Evolutionary conservation across 1,140 invertebrate genomes (phyloP), one percentile per base, ranked within the genome.

Genomic region (Oedothorax gibbosus): DNA sequence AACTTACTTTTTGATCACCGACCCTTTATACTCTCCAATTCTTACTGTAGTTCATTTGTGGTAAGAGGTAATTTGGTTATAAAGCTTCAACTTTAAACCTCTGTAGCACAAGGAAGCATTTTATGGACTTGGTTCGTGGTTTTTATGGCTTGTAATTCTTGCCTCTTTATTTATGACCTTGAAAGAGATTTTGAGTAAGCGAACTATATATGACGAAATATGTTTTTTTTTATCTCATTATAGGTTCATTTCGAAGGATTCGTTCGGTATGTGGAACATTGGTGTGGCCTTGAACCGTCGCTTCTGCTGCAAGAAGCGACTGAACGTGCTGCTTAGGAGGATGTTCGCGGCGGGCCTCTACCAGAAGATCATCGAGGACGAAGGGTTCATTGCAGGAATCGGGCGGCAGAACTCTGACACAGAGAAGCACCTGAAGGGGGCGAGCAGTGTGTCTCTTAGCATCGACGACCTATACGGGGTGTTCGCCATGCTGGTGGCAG

Each of bases 241-340:
- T 2, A 35, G 35, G 35, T 35, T 35, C 35, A 35, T 35, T 11
- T 81, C 79, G 4, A 21, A 18, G 60, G 66, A 72, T 64, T 49
- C 21, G 14, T 81, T 81, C 15, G 66, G 68, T 2, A 50, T 62
- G 12, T 71, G 66, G 66, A 69, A 62, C 8, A 57, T 81, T 35
- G 66, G 53, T n/a, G 62, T 81, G 4, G 68, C 35, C 3, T 8
- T 81, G 15, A 60, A 35, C 0, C 69, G 60, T 20, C 49, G 60
- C 0, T 72, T 72, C 51, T 72, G 66, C 14, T 72, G 79, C 68
- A 62, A 72, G 7, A 11, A 62, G 7, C 11, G 3, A 20, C 51
- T 81, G 66, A 64, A 77, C 18, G 50, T 57, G 4, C n/a, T 81
- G 21, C 20, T 69, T n/a, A 7, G 56, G 53, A 79, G 50, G 7